Evolutionary conservation across 2,797 vertebrate genomes (phyloP), one percentile per base, ranked within the genome.

Genomic region (Nothura maculosa): DNA sequence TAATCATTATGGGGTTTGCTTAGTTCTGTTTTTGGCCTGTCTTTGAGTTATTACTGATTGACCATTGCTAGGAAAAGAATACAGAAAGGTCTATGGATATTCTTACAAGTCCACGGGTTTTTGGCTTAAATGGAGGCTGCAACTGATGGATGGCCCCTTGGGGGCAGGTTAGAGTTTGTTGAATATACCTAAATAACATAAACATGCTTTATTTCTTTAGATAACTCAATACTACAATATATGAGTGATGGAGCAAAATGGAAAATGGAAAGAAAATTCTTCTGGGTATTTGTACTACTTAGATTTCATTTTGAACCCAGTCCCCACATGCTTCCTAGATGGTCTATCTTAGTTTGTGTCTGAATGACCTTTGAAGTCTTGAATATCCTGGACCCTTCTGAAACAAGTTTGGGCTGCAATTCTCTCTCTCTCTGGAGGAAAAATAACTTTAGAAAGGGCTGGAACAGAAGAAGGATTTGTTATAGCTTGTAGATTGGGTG

Each of bases 261-360:
- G 87, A 92, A 94, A 95, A 92, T 92, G 82, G 95, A 95, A 95
- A 93, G 87, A 94, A 94, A 94, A 95, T 93, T 94, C 94, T 96
- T 93, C 84, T 92, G 94, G 87, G 94, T 90, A 84, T 94, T 91
- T 92, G 90, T 89, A 85, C 81, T 92, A 89, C 52, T 57, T 76
- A 94, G 82, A 85, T 95, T 95, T 94, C 79, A 94, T 95, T 96
- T 87, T 30, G 52, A 92, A 79, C 77, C 90, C 77, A 69, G 57
- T 93, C 66, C 81, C 55, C 36, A 0, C 45, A 38, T 61, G 70
- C 52, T 87, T 92, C 73, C 74, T 89, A 50, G 74, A 92, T 86
- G 80, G 87, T 92, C 87, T 89, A 89, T 92, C 96, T 95, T 89
- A 92, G 80, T 83, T 91, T 95, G 70, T 84, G 70, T 90, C 85